These are phyloP conservation scores for Neolamprologus longior DNA, from an alignment of 2,113 vertebrate genomes.

Conservation along the genomic window DNA sequence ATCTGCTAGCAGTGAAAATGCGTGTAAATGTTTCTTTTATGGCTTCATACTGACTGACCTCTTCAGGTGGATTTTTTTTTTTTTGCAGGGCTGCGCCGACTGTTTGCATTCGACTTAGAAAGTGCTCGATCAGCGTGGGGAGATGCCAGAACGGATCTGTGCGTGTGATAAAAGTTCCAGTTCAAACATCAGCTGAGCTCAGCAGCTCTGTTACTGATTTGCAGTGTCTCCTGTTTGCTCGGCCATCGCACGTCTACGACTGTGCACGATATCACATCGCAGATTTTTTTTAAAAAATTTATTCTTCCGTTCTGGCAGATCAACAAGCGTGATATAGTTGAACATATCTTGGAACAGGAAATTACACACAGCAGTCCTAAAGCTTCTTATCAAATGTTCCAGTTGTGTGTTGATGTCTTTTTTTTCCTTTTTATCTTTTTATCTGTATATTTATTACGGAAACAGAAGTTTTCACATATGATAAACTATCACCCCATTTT, in stretches of 20 bases:
- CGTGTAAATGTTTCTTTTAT: background rate
- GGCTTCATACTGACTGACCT: background rate
- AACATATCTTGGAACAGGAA: constrained; percentile 13
- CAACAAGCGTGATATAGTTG: background rate
- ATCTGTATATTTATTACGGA: background rate
- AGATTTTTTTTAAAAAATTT: rapidly evolving
- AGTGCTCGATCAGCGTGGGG: constrained; percentile 11
- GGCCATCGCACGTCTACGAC: background rate
- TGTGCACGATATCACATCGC: background rate
- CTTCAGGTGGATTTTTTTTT: background rate
- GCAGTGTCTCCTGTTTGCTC: constrained; percentile 17
- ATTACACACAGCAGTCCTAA: background rate
- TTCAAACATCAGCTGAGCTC: constrained; percentile 32
- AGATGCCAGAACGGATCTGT: constrained; percentile 17
- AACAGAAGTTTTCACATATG: background rate
- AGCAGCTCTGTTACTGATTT: constrained; percentile 51
- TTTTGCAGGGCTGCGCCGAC: background rate
- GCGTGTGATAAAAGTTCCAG: constrained; percentile 16
- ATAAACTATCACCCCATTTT: background rate
- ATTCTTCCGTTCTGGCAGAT: constrained; percentile 7
- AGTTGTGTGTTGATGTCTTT: background rate
- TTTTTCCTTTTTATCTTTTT: background rate
- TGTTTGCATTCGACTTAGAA: background rate
- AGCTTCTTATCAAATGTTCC: background rate
- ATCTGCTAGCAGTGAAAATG: background rate